Evolutionary conservation across 2,888 invertebrate species (phyloP).

Genomic region (Glyphotaelius pellucidus): DNA sequence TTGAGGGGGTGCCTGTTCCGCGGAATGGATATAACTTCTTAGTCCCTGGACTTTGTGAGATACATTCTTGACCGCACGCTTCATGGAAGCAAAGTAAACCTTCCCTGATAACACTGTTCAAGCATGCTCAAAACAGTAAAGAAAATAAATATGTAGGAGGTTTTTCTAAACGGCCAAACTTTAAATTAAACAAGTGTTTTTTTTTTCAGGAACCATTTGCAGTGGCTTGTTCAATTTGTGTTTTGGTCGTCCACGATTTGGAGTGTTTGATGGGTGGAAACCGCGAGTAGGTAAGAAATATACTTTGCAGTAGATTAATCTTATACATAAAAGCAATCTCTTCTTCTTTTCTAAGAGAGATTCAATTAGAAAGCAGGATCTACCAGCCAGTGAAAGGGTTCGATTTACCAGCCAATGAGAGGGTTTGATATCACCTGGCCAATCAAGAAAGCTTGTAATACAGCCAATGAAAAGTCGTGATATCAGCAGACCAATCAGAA

Average conservation of each 20-base stretch:
- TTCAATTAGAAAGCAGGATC: not conserved
- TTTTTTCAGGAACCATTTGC: constrained; percentile 87
- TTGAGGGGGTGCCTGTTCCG: constrained; percentile 93
- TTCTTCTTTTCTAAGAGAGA: not conserved
- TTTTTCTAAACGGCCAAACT: not conserved
- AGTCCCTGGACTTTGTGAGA: constrained; percentile 86
- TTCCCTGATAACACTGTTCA: not conserved
- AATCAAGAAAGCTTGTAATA: too few relatives aligned
- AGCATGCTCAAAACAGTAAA: not conserved
- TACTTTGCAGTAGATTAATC: not conserved
- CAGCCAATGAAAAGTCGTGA: too few relatives aligned
- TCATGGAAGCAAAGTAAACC: too few relatives aligned
- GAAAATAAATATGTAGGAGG: too few relatives aligned
- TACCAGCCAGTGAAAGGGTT: not conserved
- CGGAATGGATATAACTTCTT: constrained; percentile 93
- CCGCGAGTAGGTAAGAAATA: constrained; percentile 81
- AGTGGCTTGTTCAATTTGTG: constrained; percentile 94
- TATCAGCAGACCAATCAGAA: too few relatives aligned
- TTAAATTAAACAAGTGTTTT: not conserved
- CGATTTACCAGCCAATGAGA: too few relatives aligned
- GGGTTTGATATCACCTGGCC: too few relatives aligned
- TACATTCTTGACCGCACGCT: not conserved
- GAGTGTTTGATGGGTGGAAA: constrained; percentile 86
- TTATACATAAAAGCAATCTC: not conserved
- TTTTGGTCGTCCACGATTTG: constrained; percentile 92